Base-by-base conservation (phyloP, 2,797 vertebrate genomes). In the Sternotherus odoratus region DNA sequence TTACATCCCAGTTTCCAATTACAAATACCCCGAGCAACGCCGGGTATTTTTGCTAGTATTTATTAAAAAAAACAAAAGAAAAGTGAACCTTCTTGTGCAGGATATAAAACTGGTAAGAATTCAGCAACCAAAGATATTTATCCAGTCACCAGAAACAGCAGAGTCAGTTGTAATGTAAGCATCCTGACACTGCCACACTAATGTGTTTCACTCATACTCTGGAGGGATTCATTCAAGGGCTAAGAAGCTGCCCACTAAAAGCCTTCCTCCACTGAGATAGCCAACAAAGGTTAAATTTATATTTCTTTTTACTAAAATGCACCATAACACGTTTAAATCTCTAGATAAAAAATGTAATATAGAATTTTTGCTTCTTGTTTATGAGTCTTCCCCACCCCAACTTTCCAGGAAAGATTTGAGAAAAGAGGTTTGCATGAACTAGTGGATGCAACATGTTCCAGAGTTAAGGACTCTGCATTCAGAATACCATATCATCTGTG, bases 141-240 rank as follows among this genome's bases (percentile, higher is more conserved):
- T 72, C n/a, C 19, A 23, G 21, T 12, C 21, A 12, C 66, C 7
- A 43, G 66, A 69, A 72, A 43, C 10, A 24, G 19, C 21, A 26
- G 50, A 60, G 10, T 4, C 16, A 84, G 6, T 46, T 46, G 19
- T 1, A 89, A 63, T 16, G 26, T 74, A 2, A 92, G 82, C n/a
- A 3, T 88, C 87, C 56, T 69, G 15, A 84, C 51, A 12, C 4
- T n/a, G 5, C 50, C 49, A 80, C 8, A 86, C 3, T 6, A 3
- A 51, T 43, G 88, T 88, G 50, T 74, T 46, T 51, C 36, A 53
- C 57, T 89, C 46, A 33, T 53, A 75, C n/a, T 16, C 69, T 74
- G 24, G 78, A 86, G 33, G 13, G 83, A 91, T 12, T 17, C 79
- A 63, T 21, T 66, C 36, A 36, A 81, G 53, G 95, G 51, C 87